Evolutionary conservation across 2,888 invertebrate genomes (phyloP).

Genomic region (Drosophila anomelani): DNA sequence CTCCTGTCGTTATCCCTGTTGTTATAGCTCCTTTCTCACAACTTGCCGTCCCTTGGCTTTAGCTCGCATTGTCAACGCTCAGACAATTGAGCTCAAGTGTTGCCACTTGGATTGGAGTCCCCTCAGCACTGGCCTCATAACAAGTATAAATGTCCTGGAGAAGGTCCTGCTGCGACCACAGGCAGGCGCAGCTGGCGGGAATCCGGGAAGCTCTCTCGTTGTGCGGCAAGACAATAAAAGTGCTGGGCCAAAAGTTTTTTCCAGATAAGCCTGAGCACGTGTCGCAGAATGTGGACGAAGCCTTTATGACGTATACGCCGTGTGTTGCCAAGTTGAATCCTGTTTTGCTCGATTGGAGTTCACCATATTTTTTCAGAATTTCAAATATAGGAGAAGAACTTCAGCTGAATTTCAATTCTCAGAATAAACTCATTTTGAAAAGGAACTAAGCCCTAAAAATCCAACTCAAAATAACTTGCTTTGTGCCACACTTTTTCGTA

Average conservation of each 20-base stretch:
- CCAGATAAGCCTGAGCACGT: slow-evolving; percentile 38
- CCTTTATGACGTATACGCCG: slow-evolving; percentile 21
- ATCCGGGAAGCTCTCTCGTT: slow-evolving; percentile 9
- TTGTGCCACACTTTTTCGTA: neutral
- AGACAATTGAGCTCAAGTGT: slow-evolving; percentile 77
- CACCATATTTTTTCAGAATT: neutral
- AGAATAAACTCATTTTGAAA: neutral
- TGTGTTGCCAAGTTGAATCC: slow-evolving; percentile 1
- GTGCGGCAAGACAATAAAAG: slow-evolving; percentile 28
- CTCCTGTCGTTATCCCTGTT: slow-evolving; percentile 16
- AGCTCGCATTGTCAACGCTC: slow-evolving; percentile 71
- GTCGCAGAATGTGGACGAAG: slow-evolving; percentile 21
- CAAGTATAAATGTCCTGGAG: slow-evolving; percentile 60
- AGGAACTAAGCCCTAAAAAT: neutral
- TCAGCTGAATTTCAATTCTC: neutral
- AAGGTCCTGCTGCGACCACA: slow-evolving; percentile 37
- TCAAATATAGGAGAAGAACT: no score
- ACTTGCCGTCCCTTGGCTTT: slow-evolving; percentile 10
- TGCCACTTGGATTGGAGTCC: slow-evolving; percentile 43
- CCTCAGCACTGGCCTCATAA: slow-evolving; percentile 54
- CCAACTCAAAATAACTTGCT: neutral
- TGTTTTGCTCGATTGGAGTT: neutral
- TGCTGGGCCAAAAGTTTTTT: slow-evolving; percentile 36
- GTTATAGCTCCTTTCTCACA: slow-evolving; percentile 6
- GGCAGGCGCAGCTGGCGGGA: neutral